phyloP scores from a whole-genome alignment of 2,888 invertebrate species.

The Miltochrista miniata region DNA sequence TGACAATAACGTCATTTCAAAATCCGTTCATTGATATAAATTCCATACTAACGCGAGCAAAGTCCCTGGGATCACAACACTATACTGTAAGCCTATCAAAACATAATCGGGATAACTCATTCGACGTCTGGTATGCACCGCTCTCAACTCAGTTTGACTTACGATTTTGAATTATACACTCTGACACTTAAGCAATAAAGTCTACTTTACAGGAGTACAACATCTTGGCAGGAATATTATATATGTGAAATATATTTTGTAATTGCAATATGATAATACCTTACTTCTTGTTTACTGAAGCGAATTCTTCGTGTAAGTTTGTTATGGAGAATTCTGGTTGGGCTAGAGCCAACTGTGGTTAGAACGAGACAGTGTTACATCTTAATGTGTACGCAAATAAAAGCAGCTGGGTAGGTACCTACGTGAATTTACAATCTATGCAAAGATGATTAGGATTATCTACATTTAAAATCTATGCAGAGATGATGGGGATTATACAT shows the following conservation, averaged over 20 bases:
- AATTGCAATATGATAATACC: constrained; percentile 60
- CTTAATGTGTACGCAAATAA: constrained; percentile 24
- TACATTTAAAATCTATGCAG: too few species aligned
- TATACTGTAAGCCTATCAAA: constrained; percentile 66
- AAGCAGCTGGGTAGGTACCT: too few species aligned
- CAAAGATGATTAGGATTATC: too few species aligned
- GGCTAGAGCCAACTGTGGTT: constrained; percentile 40
- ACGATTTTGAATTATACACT: constrained; percentile 46
- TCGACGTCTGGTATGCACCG: constrained; percentile 49
- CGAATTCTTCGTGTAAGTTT: constrained; percentile 57
- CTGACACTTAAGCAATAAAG: constrained; percentile 43
- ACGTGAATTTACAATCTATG: too few species aligned
- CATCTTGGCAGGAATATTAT: constrained; percentile 53
- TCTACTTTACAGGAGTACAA: constrained; percentile 32
- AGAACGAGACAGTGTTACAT: constrained; percentile 41
- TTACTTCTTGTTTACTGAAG: constrained; percentile 58
- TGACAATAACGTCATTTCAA: constrained; percentile 38
- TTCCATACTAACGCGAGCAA: constrained; percentile 50
- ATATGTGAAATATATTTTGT: constrained; percentile 55
- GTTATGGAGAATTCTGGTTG: constrained; percentile 41
- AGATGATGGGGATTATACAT: too few species aligned
- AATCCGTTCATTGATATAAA: constrained; percentile 63
- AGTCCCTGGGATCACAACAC: constrained; percentile 70
- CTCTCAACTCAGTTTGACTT: constrained; percentile 24
- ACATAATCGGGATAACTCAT: constrained; percentile 64